Evolutionary conservation across 2,888 invertebrate species (phyloP), one percentile per base, ranked within the genome.

Genomic region (Yponomeuta evonymella): DNA sequence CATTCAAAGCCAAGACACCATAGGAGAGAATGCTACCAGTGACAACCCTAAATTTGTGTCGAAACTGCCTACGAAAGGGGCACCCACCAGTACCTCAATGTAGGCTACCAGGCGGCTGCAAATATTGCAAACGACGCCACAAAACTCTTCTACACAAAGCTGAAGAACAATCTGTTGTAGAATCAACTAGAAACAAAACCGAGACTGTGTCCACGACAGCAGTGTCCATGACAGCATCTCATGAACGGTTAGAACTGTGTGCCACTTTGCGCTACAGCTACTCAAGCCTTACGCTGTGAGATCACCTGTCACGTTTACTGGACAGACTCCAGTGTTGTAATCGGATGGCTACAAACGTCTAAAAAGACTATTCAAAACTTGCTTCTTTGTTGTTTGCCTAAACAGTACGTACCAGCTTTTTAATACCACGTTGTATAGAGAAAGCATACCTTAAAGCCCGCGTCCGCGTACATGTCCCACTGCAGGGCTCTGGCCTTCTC

Each of bases 381-480:
- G 23, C 23, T 23, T 23, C 23, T 23, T 23, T 23, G 23, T 23
- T 23, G 1, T 23, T 23, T 23, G 23, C 23, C 23, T 23, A 23
- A 23, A 23, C 23, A 23, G 23, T 23, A 23, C 0, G 23, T 23
- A 23, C 5, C 33, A 33, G 33, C 3, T 5, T 33, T 33, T 33
- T 5, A 33, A 33, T 33, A 33, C 3, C 2, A 33, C 33, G 33
- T 5, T 2, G 33, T 33, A 5, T 33, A 33, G 5, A 33, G 33
- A 33, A 33, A 33, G 33, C 33, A 33, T 33, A 33, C 99, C 97
- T 99, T 98, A 88, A 99, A 99, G 76, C 99, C 99, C 93, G 23
- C 23, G 23, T 23, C 23, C 23, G 23, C 23, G 23, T 23, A 23
- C 23, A 23, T 23, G 23, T 23, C 23, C 23, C 23, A 23, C 23